Conservation (phyloP, 2,797 vertebrate species). For the Hypotaenidia okinawae region DNA sequence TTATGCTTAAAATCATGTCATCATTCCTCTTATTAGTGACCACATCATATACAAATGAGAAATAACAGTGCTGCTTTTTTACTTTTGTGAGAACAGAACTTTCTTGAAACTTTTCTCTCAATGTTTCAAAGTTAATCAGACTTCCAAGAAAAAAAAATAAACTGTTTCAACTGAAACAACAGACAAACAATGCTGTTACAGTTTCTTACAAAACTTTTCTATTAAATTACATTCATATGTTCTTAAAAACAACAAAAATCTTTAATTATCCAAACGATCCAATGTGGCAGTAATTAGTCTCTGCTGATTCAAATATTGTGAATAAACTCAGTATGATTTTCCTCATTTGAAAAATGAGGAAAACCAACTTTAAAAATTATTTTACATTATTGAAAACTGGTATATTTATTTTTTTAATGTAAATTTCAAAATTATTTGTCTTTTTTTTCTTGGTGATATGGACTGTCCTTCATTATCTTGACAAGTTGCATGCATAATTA, state of each 20-base stretch:
- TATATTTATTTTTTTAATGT: neutral
- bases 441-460: neutral
- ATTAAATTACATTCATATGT: conserved; percentile 65
- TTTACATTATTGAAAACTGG: neutral
- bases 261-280: conserved; percentile 49
- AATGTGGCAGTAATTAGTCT: conserved; percentile 61
- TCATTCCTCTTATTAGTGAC: neutral
- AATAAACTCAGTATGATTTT: conserved; percentile 9
- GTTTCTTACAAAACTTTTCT: conserved; percentile 56
- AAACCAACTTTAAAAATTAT: neutral
- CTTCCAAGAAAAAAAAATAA: conserved; percentile 10
- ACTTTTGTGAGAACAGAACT: neutral
- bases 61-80: neutral
- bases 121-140: conserved; percentile 10
- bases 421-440: neutral
- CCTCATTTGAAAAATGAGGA: neutral
- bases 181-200: conserved; percentile 37
- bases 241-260: conserved; percentile 49
- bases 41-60: neutral
- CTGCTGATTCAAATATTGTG: conserved; percentile 20
- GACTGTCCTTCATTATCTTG: neutral
- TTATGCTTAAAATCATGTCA: neutral
- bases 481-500: neutral
- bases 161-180: conserved; percentile 28
- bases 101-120: conserved; percentile 22